Base-by-base conservation (phyloP, 2,888 invertebrate species). In the Drosophila setosimentum region DNA sequence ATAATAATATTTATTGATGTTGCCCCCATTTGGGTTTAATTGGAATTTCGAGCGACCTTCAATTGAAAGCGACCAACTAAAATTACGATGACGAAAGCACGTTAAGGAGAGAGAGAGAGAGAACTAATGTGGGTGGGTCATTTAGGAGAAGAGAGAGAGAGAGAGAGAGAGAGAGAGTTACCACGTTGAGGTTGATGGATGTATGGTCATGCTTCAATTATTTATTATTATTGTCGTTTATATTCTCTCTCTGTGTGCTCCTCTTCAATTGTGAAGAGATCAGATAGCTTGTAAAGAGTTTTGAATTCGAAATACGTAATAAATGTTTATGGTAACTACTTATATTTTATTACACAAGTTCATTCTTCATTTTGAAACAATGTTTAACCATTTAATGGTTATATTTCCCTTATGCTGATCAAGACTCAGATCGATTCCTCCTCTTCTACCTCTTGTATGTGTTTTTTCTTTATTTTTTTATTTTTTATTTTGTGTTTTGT, bases 181-280 rank as follows among this genome's bases (percentile, higher is more conserved):
- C 68, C 67, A 11, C 21, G 21, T 73, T 63, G 45, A 45, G 16
- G 16, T 48, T 55, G 37, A 45, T 45, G 45, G 16, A 45, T 54
- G 67, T 48, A 54, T 64, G 68, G 70, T 82, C 82, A 82, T 83
- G 83, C 70, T 72, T 81, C 81, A 77, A 62, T 75, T 75, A 68
- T 54, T 24, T 8, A 45, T 83, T 59, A 51, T 73, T 73, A 68
- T 77, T 76, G 60, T 76, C 51, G 63, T 76, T 76, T 57, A 48
- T 71, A 59, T 37, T 42, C 42, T 42, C 21, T 0, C 21, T 42
- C 21, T 21, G 21, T 42, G 21, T 13, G 21, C 42, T 21, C 11
- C 21, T 21, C 42, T 5, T 42, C 5, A 21, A 42, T 21, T 42
- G 21, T 21, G 6, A 42, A 11, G 21, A 42, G 42, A 42, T 21